Evolutionary conservation across 35 echinoderm and acorn worm species (phyloP), one percentile per base, ranked within the genome.

Genomic region (Ophiothrix spiculata): DNA sequence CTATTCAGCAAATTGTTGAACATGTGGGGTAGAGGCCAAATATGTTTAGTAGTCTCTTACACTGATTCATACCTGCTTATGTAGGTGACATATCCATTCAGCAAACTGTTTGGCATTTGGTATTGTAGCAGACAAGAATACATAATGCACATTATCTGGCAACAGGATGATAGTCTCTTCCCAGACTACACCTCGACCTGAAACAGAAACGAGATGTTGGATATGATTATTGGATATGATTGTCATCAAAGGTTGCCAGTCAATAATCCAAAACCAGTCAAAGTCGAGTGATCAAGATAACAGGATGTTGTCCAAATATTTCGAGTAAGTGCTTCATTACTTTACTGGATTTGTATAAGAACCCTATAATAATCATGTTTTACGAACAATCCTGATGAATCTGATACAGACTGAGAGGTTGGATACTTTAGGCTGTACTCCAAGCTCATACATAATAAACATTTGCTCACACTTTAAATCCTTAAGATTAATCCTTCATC

Each of bases 81-180:
- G n/a, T n/a, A 98, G 91, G 60, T 98, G 95, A 39, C 95, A 98
- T 34, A 98, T 98, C 95, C 95, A 98, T 38, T 98, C 95, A 28
- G 95, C 95, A 91, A 98, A 98, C 91, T 98, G 95, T 36, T 86
- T 85, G 37, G 95, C 95, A 86, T 98, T 93, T 40, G 95, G 95
- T 83, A 93, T 98, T 13, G 95, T 98, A 14, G 95, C 95, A 32
- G 95, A 98, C 0, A 98, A 74, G 77, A 98, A 98, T 11, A 98
- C 91, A 83, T 98, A 98, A 75, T 93, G 95, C 0, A 98, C 95
- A 86, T 98, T 98, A 77, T 98, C 95, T 37, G 95, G 95, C 1
- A 98, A 74, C n/a, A 98, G 77, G 56, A 98, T 98, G 31, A 98
- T 98, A 34, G 95, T 98, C 78, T 98, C 95, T 82, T 93, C 95